Evolutionary conservation across 2,888 invertebrate genomes (phyloP).

Genomic region (Hyppa rectilinea): DNA sequence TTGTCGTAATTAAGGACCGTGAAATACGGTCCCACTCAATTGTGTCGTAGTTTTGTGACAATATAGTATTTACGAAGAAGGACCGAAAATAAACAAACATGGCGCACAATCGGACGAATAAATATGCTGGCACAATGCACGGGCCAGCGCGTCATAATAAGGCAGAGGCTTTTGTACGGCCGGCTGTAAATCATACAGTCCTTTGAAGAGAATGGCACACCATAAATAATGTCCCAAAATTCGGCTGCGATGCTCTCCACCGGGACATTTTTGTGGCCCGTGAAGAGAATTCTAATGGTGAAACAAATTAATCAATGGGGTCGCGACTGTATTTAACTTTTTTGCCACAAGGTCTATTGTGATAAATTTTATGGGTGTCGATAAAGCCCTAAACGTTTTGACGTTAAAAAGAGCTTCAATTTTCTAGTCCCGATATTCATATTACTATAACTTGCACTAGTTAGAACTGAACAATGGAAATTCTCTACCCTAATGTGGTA

Average conservation of each 20-base stretch:
- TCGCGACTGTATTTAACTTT: slow-evolving; percentile 78
- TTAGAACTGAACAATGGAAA: slow-evolving; percentile 55
- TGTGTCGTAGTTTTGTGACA: slow-evolving; percentile 84
- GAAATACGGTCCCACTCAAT: slow-evolving; percentile 86
- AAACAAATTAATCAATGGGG: slow-evolving; percentile 88
- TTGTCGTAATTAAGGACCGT: slow-evolving; percentile 83
- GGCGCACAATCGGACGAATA: slow-evolving; percentile 85
- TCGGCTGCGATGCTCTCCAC: slow-evolving; percentile 82
- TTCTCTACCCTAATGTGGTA: slow-evolving; percentile 67
- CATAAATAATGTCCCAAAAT: slow-evolving; percentile 88
- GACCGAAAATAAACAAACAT: slow-evolving; percentile 90
- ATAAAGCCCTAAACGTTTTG: slow-evolving; percentile 59
- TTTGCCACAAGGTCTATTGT: slow-evolving; percentile 77
- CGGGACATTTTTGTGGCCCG: slow-evolving; percentile 81
- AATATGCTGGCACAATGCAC: slow-evolving; percentile 88
- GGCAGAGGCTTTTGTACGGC: slow-evolving; percentile 87
- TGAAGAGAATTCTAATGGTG: slow-evolving; percentile 86
- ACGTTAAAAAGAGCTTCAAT: slow-evolving; percentile 40
- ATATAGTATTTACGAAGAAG: slow-evolving; percentile 87
- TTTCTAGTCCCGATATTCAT: slow-evolving; percentile 30
- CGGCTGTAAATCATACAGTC: slow-evolving; percentile 89
- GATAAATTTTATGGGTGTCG: slow-evolving; percentile 73
- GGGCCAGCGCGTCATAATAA: slow-evolving; percentile 90
- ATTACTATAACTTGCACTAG: slow-evolving; percentile 24
- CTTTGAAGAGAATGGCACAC: slow-evolving; percentile 88